These are phyloP conservation scores for Pollimyrus isidori DNA, from an alignment of 2,113 vertebrate species.

Conservation along the genomic window DNA sequence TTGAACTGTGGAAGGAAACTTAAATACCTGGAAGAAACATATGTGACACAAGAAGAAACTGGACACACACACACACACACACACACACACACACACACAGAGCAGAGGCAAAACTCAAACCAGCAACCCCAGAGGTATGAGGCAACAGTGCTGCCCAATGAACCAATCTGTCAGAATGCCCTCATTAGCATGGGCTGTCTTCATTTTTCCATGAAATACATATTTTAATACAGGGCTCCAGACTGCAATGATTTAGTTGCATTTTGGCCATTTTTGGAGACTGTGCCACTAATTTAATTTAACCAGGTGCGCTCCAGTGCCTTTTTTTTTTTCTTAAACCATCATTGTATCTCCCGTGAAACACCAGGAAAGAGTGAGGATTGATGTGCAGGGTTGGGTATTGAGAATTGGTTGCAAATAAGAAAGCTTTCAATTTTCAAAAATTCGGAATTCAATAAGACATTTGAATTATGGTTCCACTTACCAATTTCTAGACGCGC, in stretches of 20 bases:
- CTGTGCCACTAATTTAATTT: not conserved
- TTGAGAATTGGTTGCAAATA: not conserved
- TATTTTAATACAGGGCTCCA: not conserved
- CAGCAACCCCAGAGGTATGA: not conserved
- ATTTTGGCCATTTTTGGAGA: not conserved
- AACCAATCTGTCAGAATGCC: not conserved
- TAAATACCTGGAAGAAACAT: not conserved
- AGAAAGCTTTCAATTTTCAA: not conserved
- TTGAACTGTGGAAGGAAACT: not conserved
- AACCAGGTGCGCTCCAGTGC: not conserved
- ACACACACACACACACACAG: not conserved
- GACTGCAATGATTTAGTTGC: not conserved
- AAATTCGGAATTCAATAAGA: not conserved
- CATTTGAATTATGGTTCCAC: not conserved
- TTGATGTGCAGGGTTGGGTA: not conserved
- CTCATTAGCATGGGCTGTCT: not conserved
- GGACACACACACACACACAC: not conserved
- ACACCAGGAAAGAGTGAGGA: not conserved
- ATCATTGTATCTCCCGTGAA: not conserved
- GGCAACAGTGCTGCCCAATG: not conserved
- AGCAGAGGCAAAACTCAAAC: not conserved
- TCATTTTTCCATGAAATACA: not conserved
- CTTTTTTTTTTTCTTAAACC: not conserved
- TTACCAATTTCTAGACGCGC: not conserved
- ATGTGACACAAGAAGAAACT: not conserved